phyloP scores from a whole-genome alignment of 92 coral and sea anemone species.

The Parazoanthus swiftii region DNA sequence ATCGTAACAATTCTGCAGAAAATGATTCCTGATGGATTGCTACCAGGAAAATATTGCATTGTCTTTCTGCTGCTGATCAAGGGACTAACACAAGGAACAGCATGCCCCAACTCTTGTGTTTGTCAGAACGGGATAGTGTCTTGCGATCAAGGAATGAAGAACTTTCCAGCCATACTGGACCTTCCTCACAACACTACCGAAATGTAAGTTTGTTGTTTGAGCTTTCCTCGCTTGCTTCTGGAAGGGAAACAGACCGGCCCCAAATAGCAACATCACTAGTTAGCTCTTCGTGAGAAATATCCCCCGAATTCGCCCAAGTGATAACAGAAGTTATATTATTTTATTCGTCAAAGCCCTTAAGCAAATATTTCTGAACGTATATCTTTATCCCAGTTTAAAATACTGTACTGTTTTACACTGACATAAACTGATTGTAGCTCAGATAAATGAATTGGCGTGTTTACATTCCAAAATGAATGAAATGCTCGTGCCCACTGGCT shows the following conservation, averaged over 20 bases:
- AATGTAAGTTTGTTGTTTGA: conserved; percentile 19
- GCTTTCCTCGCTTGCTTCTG: neutral
- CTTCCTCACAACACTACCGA: conserved; percentile 37
- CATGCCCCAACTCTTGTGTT: conserved; percentile 2
- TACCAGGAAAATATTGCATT: neutral
- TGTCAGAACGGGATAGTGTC: conserved; percentile 26
- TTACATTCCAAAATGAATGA: neutral
- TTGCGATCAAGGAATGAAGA: conserved; percentile 1
- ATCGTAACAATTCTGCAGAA: neutral
- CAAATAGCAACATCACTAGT: neutral
- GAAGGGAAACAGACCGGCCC: neutral
- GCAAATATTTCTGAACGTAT: neutral
- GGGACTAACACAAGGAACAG: neutral
- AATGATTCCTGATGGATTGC: neutral
- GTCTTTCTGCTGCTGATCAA: neutral
- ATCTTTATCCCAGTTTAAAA: neutral
- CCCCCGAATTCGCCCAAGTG: neutral
- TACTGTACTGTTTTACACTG: neutral
- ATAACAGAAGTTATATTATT: neutral
- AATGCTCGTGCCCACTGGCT: neutral
- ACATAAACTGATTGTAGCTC: neutral
- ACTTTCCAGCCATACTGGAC: neutral
- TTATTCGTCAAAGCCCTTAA: neutral
- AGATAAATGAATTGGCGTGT: neutral
- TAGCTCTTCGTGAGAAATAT: neutral